These are phyloP conservation scores for Ornithoptera alexandrae DNA, from an alignment of 2,888 invertebrate species.

Conservation along the genomic window DNA sequence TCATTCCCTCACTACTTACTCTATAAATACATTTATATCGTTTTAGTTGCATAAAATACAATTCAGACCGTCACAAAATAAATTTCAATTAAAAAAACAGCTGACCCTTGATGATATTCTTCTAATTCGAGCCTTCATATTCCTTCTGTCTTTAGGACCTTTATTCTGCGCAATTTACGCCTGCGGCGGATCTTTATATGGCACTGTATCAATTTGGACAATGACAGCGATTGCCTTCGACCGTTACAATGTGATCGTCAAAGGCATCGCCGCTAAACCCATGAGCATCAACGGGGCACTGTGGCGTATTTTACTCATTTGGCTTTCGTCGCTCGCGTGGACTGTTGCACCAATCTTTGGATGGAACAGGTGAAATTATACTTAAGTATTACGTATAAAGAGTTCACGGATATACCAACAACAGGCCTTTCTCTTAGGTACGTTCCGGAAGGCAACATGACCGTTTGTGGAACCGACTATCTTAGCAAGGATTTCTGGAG, in stretches of 20 bases:
- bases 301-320: conserved; percentile 84
- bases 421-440: conserved; percentile 70
- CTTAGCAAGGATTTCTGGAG: conserved; percentile 83
- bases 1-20: no score
- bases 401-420: not conserved
- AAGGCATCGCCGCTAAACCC: conserved; percentile 87
- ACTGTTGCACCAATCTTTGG: conserved; percentile 87
- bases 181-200: conserved; percentile 88
- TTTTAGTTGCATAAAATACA: no score
- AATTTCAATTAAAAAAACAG: no score
- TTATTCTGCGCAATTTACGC: conserved; percentile 89
- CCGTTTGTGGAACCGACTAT: conserved; percentile 90
- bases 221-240: conserved; percentile 91
- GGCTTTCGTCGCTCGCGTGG: conserved; percentile 85
- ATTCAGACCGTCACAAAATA: no score
- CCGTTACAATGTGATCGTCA: conserved; percentile 92
- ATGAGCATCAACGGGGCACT: conserved; percentile 86
- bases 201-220: conserved; percentile 90
- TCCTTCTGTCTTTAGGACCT: conserved; percentile 68
- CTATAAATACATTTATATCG: no score
- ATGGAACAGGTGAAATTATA: conserved; percentile 81
- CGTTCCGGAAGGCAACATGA: conserved; percentile 92
- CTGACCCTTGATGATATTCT: not conserved
- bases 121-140: not conserved
- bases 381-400: conserved; percentile 1